Evolutionary conservation across 2,797 vertebrate species (phyloP).

Genomic region (Streptopelia turtur): DNA sequence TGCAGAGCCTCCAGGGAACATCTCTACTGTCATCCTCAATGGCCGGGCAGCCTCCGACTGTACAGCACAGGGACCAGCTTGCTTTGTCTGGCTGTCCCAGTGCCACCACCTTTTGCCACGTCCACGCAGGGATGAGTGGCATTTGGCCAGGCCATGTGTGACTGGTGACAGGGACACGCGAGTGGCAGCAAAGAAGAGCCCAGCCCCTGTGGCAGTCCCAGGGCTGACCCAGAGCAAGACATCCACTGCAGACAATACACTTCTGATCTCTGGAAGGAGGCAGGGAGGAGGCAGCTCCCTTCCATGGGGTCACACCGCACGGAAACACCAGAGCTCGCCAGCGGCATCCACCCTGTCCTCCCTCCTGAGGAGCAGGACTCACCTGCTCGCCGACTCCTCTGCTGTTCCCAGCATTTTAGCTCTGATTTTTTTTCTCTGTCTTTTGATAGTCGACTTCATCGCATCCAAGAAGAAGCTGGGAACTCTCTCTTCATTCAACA

Average conservation of each 20-base stretch:
- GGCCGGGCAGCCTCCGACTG: neutral
- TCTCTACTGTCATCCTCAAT: neutral
- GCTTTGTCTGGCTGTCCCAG: neutral
- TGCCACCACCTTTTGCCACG: neutral
- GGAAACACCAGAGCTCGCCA: neutral
- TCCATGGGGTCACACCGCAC: neutral
- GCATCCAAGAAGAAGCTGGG: slow-evolving; percentile 89
- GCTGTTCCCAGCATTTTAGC: slow-evolving; percentile 94
- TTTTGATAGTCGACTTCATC: slow-evolving; percentile 87
- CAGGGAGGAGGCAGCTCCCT: neutral
- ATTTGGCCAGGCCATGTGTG: neutral
- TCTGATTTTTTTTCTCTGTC: slow-evolving; percentile 90
- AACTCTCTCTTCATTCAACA: slow-evolving; percentile 89
- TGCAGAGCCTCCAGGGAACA: neutral
- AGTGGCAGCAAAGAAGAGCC: neutral
- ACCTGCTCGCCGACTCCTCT: slow-evolving; percentile 88
- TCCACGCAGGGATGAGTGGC: fast-evolving
- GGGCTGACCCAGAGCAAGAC: neutral
- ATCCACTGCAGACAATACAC: neutral
- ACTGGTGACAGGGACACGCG: fast-evolving
- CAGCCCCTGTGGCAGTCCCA: neutral
- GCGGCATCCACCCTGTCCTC: neutral
- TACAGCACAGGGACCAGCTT: neutral
- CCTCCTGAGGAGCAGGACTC: neutral
- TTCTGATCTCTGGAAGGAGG: neutral